Conservation (phyloP, 2,888 invertebrate species). For the Hedya salicella region DNA sequence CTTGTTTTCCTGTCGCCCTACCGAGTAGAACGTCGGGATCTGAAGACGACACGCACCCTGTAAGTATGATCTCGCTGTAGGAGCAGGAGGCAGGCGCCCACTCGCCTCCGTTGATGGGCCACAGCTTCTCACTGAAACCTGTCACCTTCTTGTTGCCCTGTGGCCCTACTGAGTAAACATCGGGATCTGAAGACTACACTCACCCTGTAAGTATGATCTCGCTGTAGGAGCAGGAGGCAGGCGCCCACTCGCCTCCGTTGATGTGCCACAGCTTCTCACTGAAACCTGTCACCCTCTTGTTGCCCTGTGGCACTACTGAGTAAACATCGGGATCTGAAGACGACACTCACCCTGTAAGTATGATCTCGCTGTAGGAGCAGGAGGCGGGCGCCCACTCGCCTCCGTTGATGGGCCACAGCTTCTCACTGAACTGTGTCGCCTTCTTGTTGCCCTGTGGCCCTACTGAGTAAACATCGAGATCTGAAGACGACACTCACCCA, state of each 20-base stretch:
- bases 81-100: constrained; percentile 98
- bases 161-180: too few relatives aligned
- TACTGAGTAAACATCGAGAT: too few relatives aligned
- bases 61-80: constrained; percentile 98
- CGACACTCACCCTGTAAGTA: constrained; percentile 96
- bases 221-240: constrained; percentile 97
- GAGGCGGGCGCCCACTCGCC: constrained; percentile 99
- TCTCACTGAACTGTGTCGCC: constrained; percentile 93
- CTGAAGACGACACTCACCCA: constrained; percentile 86
- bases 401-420: constrained; percentile 98
- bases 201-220: constrained; percentile 99
- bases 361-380: constrained; percentile 98
- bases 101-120: constrained; percentile 99
- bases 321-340: constrained; percentile 97
- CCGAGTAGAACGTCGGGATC: constrained; percentile 96
- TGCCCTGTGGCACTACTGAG: constrained; percentile 73
- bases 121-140: constrained; percentile 95
- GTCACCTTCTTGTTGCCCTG: constrained; percentile 84
- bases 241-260: constrained; percentile 92
- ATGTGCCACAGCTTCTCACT: constrained; percentile 98
- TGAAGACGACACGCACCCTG: constrained; percentile 92
- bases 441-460: constrained; percentile 72
- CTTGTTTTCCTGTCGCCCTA: constrained; percentile 53
- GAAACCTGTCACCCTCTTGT: constrained; percentile 90
- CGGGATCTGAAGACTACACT: too few relatives aligned